Evolutionary conservation across 2,113 vertebrate genomes (phyloP), one percentile per base, ranked within the genome.

Genomic region (Calidris pygmaea): DNA sequence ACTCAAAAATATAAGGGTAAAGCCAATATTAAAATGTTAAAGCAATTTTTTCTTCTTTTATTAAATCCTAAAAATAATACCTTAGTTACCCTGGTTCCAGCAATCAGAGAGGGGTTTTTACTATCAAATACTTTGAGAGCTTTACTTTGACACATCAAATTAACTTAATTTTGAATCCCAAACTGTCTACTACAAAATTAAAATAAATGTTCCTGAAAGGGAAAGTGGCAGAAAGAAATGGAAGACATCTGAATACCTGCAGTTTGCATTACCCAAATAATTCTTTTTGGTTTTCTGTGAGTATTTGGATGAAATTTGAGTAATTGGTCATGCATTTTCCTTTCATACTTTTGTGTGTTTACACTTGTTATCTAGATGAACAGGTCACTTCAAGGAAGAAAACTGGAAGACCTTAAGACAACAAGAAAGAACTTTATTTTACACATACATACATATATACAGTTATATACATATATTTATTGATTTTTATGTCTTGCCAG

Each of bases 301-400:
- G 29, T 77, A 35, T 63, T 95, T 96, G 74, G 96, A 96, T 95
- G 95, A 96, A 95, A 93, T 88, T 56, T 81, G 48, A 81, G 13
- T 78, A 58, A 94, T 80, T 93, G 89, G 72, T 34, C 72, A 70
- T 43, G 14, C 50, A 55, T 93, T 82, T 91, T 58, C 23, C 12
- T 84, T 85, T 3, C 39, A 12, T 45, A 58, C 3, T 10, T 78
- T 55, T 60, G 58, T 32, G 7, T 41, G 34, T 82, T 96, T 95
- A 83, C 20, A 16, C 9, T 87, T 71, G 43, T 66, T 75, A 4
- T n/a, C 45, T n/a, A 85, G 72, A 79, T 73, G 65, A 3, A 53
- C 6, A 75, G 26, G 32, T 83, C 47, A 18, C 17, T 93, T 70
- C 67, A 94, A 68, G 39, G 62, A 73, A 87, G 19, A 87, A 85